Evolutionary conservation across 2,797 vertebrate species (phyloP).

Genomic region (Acrocephalus scirpaceus): DNA sequence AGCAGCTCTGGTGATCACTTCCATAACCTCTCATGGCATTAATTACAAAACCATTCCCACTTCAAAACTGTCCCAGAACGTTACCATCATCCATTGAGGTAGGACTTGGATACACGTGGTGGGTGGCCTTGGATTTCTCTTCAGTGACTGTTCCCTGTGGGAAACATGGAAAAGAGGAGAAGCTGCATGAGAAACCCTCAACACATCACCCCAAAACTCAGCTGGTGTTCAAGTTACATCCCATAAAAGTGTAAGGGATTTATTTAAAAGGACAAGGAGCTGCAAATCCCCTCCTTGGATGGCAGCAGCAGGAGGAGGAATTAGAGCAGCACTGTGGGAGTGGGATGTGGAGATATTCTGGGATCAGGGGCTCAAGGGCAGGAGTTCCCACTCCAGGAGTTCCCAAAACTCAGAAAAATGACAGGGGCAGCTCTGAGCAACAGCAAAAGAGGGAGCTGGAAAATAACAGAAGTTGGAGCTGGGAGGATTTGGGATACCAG

Average conservation of each 20-base stretch:
- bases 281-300: not conserved
- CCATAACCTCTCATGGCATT: accelerated
- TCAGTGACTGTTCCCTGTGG: constrained; percentile 91
- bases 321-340: accelerated
- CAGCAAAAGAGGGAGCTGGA: not conserved
- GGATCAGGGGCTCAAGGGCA: not conserved
- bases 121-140: constrained; percentile 95
- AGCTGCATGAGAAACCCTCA: not conserved
- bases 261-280: not conserved
- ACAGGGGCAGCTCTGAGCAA: not conserved
- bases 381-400: not conserved
- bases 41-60: not conserved
- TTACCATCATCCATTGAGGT: constrained; percentile 91
- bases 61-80: not conserved
- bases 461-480: not conserved
- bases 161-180: not conserved
- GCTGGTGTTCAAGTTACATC: not conserved
- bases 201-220: not conserved
- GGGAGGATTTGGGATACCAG: not conserved
- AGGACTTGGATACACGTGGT: constrained; percentile 89
- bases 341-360: not conserved
- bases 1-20: not conserved
- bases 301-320: not conserved
- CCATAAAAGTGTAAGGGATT: not conserved
- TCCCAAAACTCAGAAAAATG: not conserved